These are phyloP conservation scores for Azorinus chamasolen DNA, from an alignment of 2,888 invertebrate genomes.

Conservation along the genomic window DNA sequence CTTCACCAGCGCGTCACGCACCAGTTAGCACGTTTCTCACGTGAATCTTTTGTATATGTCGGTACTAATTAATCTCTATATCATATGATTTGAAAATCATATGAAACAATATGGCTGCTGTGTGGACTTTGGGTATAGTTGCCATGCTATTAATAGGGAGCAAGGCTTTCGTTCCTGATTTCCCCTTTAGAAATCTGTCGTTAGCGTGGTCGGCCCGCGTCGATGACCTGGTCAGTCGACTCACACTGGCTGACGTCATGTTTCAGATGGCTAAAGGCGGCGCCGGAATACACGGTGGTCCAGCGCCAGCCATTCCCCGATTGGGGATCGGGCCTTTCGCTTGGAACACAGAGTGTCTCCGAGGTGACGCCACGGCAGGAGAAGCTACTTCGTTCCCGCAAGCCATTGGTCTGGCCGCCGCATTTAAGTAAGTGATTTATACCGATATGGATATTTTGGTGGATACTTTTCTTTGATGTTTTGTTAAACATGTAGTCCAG, in stretches of 20 bases:
- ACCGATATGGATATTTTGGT: no score
- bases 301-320: slow-evolving; percentile 79
- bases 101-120: no score
- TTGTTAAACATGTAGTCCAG: no score
- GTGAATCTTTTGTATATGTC: no score
- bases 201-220: slow-evolving; percentile 80
- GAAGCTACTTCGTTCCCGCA: slow-evolving; percentile 84
- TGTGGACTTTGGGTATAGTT: no score
- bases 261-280: slow-evolving; percentile 76
- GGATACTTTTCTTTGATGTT: no score
- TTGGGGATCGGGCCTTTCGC: slow-evolving; percentile 79
- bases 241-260: slow-evolving; percentile 81
- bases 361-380: slow-evolving; percentile 80
- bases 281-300: slow-evolving; percentile 70
- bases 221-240: slow-evolving; percentile 80
- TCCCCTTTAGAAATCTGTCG: slow-evolving; percentile 79
- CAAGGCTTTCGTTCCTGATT: slow-evolving; percentile 35
- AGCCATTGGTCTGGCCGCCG: slow-evolving; percentile 82
- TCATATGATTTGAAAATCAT: no score
- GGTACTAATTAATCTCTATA: no score
- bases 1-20: no score
- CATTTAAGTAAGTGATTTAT: slow-evolving; percentile 78
- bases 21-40: no score
- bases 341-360: slow-evolving; percentile 83
- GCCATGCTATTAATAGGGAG: no score